These are phyloP conservation scores for Arctia plantaginis DNA, from an alignment of 2,888 invertebrate genomes.

Conservation along the genomic window DNA sequence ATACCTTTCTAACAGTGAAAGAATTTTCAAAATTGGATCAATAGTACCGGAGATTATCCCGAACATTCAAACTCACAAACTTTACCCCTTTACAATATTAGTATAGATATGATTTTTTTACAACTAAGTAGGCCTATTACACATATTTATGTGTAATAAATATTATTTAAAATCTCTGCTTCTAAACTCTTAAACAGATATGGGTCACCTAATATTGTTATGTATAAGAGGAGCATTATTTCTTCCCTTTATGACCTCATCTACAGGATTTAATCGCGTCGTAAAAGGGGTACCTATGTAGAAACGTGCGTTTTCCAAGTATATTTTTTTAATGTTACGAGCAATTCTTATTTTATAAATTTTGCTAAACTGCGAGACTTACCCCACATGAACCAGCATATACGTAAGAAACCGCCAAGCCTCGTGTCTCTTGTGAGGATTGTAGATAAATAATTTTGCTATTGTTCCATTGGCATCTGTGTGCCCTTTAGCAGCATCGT, in stretches of 20 bases:
- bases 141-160: neutral
- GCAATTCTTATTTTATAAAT: neutral
- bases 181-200: neutral
- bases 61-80: too few species aligned
- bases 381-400: conserved; percentile 98
- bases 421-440: conserved; percentile 94
- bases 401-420: conserved; percentile 98
- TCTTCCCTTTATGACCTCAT: too few species aligned
- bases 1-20: too few species aligned
- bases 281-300: too few species aligned
- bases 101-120: neutral
- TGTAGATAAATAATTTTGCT: conserved; percentile 94
- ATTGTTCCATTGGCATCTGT: conserved; percentile 90
- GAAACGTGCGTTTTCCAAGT: too few species aligned
- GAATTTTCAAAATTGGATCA: too few species aligned
- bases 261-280: too few species aligned
- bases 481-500: conserved; percentile 81
- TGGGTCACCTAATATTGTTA: neutral
- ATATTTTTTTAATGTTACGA: neutral
- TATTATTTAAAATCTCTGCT: neutral
- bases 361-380: conserved; percentile 60
- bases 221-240: too few species aligned
- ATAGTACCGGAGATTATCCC: too few species aligned
- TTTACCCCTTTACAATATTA: too few species aligned
- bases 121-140: too few species aligned